Percentiles rank a stretch among this genome's conserved stretches.
Conservation (phyloP, 2,113 vertebrate genomes). For the Limanda limanda region DNA sequence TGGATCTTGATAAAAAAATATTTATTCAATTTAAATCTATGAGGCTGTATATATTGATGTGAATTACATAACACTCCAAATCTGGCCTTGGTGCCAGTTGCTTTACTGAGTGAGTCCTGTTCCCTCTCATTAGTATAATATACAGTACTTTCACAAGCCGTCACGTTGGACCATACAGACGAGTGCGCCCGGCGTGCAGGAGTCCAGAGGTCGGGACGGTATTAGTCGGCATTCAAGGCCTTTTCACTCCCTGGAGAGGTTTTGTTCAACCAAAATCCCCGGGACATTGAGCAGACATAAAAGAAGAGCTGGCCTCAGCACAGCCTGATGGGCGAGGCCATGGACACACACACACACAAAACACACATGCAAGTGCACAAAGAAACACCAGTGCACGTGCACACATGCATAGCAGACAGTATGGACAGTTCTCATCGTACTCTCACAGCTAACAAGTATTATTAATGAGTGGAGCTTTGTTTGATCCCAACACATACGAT, state of each 20-base stretch:
- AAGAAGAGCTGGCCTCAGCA: slow-evolving; percentile 92
- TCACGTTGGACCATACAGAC: slow-evolving; percentile 18
- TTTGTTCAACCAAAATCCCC: slow-evolving; percentile 90
- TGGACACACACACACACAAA: slow-evolving; percentile 68
- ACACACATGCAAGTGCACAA: slow-evolving; percentile 33
- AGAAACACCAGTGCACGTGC: slow-evolving; percentile 19
- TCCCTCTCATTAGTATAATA: neutral
- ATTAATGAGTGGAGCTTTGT: no score
- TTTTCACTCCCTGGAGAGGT: slow-evolving; percentile 70
- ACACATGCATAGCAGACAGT: neutral
- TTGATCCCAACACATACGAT: neutral
- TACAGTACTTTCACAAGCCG: slow-evolving; percentile 12
- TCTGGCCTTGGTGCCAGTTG: neutral
- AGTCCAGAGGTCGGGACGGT: slow-evolving; percentile 51
- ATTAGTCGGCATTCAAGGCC: slow-evolving; percentile 68
- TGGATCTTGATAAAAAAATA: no score
- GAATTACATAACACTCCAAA: neutral
- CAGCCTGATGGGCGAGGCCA: slow-evolving; percentile 82
- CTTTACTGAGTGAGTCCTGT: neutral
- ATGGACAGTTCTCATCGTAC: no score
- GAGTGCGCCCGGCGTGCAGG: slow-evolving; percentile 40
- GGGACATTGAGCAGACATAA: slow-evolving; percentile 87
- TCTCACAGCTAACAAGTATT: no score
- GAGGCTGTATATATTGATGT: neutral
- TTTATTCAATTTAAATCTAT: no score